Percentiles rank a stretch among this genome's conserved stretches.
Conservation (phyloP, 2,797 vertebrate genomes). For the Oreonectes daqikongensis region DNA sequence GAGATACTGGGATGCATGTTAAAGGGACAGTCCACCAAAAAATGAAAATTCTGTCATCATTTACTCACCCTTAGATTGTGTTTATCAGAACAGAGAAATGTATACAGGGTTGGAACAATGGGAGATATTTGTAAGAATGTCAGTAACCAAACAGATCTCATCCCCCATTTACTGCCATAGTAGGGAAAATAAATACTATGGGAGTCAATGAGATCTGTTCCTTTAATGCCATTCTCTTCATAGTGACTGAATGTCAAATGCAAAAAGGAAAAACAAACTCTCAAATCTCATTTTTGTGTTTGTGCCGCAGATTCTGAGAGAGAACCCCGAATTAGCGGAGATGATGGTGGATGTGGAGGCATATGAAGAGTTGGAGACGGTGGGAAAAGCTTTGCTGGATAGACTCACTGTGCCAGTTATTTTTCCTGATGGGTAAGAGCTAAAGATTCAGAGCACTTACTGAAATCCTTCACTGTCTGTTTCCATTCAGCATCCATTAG, state of each 20-base stretch:
- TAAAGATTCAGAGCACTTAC: not conserved
- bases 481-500: not conserved
- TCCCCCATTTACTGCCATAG: no score
- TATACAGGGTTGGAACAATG: no score
- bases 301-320: slow-evolving; percentile 78
- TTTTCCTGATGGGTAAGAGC: slow-evolving; percentile 94
- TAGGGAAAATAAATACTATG: no score
- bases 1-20: no score
- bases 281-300: not conserved
- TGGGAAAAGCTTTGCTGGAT: slow-evolving; percentile 92
- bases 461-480: not conserved
- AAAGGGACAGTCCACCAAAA: no score
- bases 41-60: no score
- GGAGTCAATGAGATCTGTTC: no score
- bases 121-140: no score
- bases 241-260: not conserved
- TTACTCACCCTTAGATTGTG: no score
- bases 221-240: not conserved
- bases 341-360: slow-evolving; percentile 78
- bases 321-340: slow-evolving; percentile 79
- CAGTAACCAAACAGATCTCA: no score
- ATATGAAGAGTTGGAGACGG: slow-evolving; percentile 89
- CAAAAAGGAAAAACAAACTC: not conserved
- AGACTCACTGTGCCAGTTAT: slow-evolving; percentile 90
- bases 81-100: no score